Base-by-base conservation (phyloP, 2,797 vertebrate genomes). In the Potorous gilbertii region DNA sequence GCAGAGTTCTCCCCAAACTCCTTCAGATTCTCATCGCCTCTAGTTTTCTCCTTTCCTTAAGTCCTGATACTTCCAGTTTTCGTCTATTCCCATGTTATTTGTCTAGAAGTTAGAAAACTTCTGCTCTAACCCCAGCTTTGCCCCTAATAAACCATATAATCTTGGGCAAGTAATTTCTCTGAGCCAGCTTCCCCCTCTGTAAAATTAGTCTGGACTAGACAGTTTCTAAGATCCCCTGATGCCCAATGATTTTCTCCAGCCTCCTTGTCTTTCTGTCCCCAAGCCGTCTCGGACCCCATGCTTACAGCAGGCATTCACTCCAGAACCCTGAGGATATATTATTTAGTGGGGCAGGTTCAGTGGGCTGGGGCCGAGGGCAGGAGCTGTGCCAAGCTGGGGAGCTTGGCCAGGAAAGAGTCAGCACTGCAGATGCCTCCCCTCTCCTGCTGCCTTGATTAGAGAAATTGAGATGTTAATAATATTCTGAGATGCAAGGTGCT, bases 401-500 rank as follows among this genome's bases (percentile, higher is more conserved):
- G 95, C 94, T 91, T 0, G 91, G 97, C 97, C 97, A 97, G 97
- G 97, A 97, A 98, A 94, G 96, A 98, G 97, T 97, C 93, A 0
- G 96, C 93, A 93, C 96, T 96, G 97, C 97, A 97, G 97, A 97
- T 97, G 97, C 98, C 54, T 5, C 96, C 97, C 97, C 96, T 97
- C 97, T 98, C 97, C 97, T 97, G 96, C 98, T 96, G 97, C 96
- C 97, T 98, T 98, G 98, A 98, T 98, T 98, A 98, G 97, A 98
- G 97, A 98, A 98, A 98, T 97, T 98, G 98, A 98, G 98, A 98
- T 98, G 98, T 98, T 98, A 98, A 98, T 98, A 98, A 98, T 98
- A 98, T 98, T 98, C 98, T 0, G 87, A 97, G 98, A 98, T 98
- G 98, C 97, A 98, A 98, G 98, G 98, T 98, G 98, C 98, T 98